Evolutionary conservation across 2,113 vertebrate species (phyloP).

Genomic region (Myxocyprinus asiaticus): DNA sequence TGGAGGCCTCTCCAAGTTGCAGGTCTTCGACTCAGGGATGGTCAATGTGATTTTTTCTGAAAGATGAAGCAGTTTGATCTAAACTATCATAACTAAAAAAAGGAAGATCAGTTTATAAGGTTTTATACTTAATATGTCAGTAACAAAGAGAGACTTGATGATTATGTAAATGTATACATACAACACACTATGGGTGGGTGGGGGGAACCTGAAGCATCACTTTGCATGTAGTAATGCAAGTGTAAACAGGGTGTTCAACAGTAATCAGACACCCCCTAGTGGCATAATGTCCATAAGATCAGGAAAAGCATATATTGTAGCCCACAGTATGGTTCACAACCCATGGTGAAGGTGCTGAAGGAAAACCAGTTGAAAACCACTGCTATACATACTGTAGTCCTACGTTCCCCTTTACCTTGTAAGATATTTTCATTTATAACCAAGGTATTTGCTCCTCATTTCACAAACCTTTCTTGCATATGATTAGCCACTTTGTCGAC

Average conservation of each 20-base stretch:
- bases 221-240: not conserved
- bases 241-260: not conserved
- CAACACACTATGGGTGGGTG: not conserved
- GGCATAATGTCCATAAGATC: not conserved
- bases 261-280: not conserved
- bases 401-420: too few species aligned
- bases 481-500: slow-evolving; percentile 81
- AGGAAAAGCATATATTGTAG: too few species aligned
- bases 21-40: slow-evolving; percentile 66
- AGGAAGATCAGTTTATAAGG: not conserved
- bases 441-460: too few species aligned
- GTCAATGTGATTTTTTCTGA: slow-evolving; percentile 75
- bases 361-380: not conserved
- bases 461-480: slow-evolving; percentile 72
- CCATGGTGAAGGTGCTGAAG: too few species aligned
- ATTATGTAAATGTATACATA: not conserved
- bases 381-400: too few species aligned
- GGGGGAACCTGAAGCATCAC: not conserved
- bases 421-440: too few species aligned
- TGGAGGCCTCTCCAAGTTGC: slow-evolving; percentile 75
- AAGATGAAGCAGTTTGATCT: not conserved
- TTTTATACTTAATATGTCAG: not conserved
- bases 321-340: too few species aligned
- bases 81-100: too few species aligned
- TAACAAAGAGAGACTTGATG: not conserved